These are phyloP conservation scores for Stegostoma tigrinum DNA, from an alignment of 2,113 vertebrate species.

Conservation along the genomic window DNA sequence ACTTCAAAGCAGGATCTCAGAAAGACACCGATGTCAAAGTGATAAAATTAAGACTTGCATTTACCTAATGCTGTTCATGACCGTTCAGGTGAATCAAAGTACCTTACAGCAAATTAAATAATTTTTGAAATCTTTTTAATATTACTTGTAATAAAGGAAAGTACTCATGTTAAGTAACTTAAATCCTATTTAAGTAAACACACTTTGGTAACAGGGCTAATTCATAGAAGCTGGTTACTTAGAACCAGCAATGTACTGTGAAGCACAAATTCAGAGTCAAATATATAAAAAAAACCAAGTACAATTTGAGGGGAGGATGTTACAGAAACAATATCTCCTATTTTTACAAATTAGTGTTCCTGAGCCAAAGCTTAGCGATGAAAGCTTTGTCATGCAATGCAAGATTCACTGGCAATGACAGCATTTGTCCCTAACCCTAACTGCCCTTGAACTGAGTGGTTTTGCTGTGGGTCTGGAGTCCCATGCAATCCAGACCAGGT, in stretches of 20 bases:
- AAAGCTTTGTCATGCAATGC: background rate
- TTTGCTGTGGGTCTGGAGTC: too few relatives aligned
- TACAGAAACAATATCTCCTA: background rate
- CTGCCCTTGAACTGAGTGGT: too few relatives aligned
- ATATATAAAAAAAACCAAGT: background rate
- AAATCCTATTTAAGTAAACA: constrained; percentile 11
- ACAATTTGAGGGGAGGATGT: background rate
- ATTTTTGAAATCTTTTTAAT: background rate
- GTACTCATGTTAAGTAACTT: background rate
- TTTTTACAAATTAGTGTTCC: background rate
- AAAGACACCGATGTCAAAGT: background rate
- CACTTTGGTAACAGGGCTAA: background rate
- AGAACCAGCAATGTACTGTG: background rate
- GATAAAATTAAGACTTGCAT: background rate
- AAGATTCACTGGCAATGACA: too few relatives aligned
- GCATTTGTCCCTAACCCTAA: too few relatives aligned
- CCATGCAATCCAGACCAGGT: too few relatives aligned
- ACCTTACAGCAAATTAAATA: background rate
- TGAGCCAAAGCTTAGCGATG: background rate
- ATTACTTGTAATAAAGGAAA: background rate
- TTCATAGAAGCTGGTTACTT: background rate
- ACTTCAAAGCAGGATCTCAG: background rate
- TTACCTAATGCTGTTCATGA: background rate
- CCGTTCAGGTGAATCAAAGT: background rate
- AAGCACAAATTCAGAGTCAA: background rate